These are phyloP conservation scores for Sebastolobus altivelis DNA, from an alignment of 2,797 vertebrate genomes.

Conservation along the genomic window DNA sequence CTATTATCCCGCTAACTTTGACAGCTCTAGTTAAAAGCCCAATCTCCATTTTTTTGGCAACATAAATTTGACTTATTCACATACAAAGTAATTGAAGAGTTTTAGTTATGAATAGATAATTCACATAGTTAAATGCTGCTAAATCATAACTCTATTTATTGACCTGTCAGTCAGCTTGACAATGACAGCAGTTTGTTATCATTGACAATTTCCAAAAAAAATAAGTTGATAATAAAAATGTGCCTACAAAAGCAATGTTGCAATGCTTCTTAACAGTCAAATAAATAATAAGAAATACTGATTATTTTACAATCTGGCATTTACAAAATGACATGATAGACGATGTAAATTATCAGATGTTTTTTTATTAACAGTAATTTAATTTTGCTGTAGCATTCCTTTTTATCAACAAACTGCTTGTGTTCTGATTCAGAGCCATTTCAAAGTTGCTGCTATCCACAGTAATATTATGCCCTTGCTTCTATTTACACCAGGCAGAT, in stretches of 20 bases:
- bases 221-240: background rate
- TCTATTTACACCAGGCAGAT: conserved; percentile 10
- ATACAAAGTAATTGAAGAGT: background rate
- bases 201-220: background rate
- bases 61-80: background rate
- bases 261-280: background rate
- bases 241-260: background rate
- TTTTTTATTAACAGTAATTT: background rate
- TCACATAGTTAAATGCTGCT: background rate
- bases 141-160: background rate
- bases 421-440: conserved; percentile 2
- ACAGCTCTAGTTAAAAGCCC: background rate
- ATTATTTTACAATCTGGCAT: background rate
- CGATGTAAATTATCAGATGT: background rate
- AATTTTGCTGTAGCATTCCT: background rate
- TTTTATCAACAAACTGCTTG: background rate
- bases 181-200: background rate
- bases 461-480: background rate
- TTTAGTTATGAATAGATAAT: background rate
- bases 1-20: too few relatives aligned
- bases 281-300: background rate
- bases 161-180: background rate
- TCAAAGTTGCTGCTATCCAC: background rate
- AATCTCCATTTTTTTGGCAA: background rate
- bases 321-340: background rate